phyloP scores from a whole-genome alignment of 2,888 invertebrate species.

The Nephrotoma flavescens region DNA sequence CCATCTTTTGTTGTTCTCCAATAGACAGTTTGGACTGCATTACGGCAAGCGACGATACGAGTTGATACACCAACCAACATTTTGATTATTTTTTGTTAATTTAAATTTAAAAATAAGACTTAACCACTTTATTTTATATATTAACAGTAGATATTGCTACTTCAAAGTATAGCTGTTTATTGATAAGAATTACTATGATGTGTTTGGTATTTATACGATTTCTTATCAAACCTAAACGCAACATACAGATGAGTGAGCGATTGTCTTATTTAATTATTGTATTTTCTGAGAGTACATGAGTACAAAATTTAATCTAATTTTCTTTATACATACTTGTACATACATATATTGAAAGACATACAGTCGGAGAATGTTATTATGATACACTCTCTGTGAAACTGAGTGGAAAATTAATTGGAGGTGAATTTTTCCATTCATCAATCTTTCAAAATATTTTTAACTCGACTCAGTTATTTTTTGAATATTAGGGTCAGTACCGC shows the following conservation, averaged over 20 bases:
- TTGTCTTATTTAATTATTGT: neutral
- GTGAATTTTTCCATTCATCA: neutral
- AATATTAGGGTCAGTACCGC: too few relatives aligned
- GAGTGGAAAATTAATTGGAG: neutral
- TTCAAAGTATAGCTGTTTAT: neutral
- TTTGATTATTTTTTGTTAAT: constrained; percentile 21
- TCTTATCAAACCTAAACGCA: neutral
- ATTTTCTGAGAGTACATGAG: neutral
- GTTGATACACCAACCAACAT: constrained; percentile 53
- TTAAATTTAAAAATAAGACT: neutral
- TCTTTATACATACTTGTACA: neutral
- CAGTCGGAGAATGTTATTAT: neutral
- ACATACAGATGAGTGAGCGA: neutral
- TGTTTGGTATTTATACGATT: neutral
- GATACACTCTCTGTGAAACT: neutral
- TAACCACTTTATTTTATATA: neutral
- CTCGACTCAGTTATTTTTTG: too few relatives aligned
- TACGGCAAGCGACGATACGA: constrained; percentile 55
- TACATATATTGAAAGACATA: neutral
- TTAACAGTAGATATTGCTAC: neutral
- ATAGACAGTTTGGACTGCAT: constrained; percentile 62
- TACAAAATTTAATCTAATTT: neutral
- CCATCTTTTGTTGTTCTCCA: constrained; percentile 45
- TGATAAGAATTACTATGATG: neutral
- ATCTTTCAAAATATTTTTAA: neutral